A percentile compares a stretch with the other conserved stretches of the same genome.
These are phyloP conservation scores for Arizona elegans DNA, from an alignment of 2,113 vertebrate species.

Conservation along the genomic window DNA sequence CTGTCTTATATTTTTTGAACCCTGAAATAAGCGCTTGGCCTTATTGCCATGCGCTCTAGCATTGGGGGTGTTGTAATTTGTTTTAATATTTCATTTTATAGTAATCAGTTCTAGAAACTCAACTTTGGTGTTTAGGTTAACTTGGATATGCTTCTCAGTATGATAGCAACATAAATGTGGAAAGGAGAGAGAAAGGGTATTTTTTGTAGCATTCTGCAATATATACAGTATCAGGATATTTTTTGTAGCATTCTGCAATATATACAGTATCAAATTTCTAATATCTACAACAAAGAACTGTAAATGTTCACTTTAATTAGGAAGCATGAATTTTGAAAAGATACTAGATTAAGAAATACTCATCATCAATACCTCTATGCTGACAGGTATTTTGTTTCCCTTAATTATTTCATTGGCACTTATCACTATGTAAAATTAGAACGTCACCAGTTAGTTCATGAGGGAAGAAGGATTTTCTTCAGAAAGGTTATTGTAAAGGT, in stretches of 20 bases:
- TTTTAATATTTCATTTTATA: background rate
- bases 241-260: background rate
- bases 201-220: background rate
- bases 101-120: background rate
- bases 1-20: too few species aligned
- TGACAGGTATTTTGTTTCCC: background rate
- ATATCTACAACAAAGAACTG: background rate
- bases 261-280: background rate
- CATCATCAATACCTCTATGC: background rate
- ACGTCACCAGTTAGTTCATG: background rate
- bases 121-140: background rate
- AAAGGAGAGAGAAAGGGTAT: background rate
- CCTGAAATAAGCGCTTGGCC: too few species aligned
- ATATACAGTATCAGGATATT: background rate
- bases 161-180: background rate
- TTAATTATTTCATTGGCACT: background rate
- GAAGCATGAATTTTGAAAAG: background rate
- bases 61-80: background rate
- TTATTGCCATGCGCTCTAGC: background rate
- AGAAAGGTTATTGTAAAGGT: background rate
- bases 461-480: background rate
- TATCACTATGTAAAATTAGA: background rate
- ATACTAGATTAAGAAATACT: background rate
- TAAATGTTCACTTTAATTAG: background rate
- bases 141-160: background rate